Conservation (phyloP, 1,140 invertebrate species). For the Pachyrhynchus sulphureomaculatus region DNA sequence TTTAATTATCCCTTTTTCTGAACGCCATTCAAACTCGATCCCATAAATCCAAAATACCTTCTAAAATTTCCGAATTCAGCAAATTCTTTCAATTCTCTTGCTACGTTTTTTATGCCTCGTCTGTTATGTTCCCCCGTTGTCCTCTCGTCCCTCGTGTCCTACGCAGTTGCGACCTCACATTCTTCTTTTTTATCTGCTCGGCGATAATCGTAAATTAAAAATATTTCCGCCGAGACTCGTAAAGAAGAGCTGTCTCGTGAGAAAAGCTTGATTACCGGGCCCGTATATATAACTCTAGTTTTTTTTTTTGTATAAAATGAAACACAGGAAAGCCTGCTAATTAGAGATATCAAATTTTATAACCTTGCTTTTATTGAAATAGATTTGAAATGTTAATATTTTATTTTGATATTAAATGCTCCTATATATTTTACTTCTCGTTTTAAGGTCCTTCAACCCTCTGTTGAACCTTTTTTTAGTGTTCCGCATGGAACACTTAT, state of each 20-base stretch:
- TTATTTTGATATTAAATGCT: too few relatives aligned
- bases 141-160: neutral
- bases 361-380: too few relatives aligned
- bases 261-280: neutral
- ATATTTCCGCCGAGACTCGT: conserved; percentile 14
- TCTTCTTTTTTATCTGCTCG: conserved; percentile 18
- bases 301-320: too few relatives aligned
- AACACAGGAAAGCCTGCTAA: too few relatives aligned
- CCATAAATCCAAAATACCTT: conserved; percentile 17
- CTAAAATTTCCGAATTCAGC: conserved; percentile 10
- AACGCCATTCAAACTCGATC: conserved; percentile 2
- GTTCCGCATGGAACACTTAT: too few relatives aligned
- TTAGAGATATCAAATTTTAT: too few relatives aligned
- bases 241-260: conserved; percentile 17
- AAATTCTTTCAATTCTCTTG: conserved; percentile 12
- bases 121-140: conserved; percentile 10
- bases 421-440: too few relatives aligned
- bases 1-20: conserved; percentile 19
- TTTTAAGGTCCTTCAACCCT: too few relatives aligned
- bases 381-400: too few relatives aligned
- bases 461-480: too few relatives aligned
- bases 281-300: conserved; percentile 3
- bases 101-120: neutral
- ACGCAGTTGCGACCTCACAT: neutral
- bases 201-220: conserved; percentile 31